Evolutionary conservation across 2,113 vertebrate species (phyloP).

Genomic region (Corydoras sp.): DNA sequence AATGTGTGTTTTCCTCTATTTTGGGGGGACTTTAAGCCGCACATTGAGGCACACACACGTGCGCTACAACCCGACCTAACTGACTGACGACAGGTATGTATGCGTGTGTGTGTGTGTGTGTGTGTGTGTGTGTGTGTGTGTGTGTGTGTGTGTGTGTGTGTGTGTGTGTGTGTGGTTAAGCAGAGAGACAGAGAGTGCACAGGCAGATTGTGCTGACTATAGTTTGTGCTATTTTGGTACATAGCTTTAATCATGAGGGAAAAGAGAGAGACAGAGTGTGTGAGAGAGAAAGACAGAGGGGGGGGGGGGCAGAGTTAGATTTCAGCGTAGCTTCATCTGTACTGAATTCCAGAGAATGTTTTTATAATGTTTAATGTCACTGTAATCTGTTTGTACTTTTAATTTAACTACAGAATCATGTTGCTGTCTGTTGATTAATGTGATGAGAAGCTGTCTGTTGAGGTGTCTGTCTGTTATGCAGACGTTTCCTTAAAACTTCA

Average conservation of each 20-base stretch:
- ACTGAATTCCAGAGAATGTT: no score
- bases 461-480: no score
- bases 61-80: constrained; percentile 6
- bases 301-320: not conserved
- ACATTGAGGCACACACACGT: constrained; percentile 21
- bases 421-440: no score
- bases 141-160: constrained; percentile 16
- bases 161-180: constrained; percentile 1
- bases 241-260: constrained; percentile 17
- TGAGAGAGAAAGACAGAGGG: not conserved
- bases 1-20: constrained; percentile 50
- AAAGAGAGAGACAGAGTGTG: not conserved
- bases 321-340: no score
- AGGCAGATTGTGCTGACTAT: constrained; percentile 17
- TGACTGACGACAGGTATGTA: constrained; percentile 15
- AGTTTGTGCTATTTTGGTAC: constrained; percentile 42
- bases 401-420: no score
- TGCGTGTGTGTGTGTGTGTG: no score
- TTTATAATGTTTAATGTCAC: no score
- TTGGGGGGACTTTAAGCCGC: constrained; percentile 35
- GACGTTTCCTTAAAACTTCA: no score
- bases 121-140: constrained; percentile 9
- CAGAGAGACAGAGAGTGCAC: not conserved
- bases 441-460: no score
- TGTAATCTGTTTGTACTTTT: no score